phyloP scores from a whole-genome alignment of 1,140 invertebrate genomes.

The Phthorimaea operculella region DNA sequence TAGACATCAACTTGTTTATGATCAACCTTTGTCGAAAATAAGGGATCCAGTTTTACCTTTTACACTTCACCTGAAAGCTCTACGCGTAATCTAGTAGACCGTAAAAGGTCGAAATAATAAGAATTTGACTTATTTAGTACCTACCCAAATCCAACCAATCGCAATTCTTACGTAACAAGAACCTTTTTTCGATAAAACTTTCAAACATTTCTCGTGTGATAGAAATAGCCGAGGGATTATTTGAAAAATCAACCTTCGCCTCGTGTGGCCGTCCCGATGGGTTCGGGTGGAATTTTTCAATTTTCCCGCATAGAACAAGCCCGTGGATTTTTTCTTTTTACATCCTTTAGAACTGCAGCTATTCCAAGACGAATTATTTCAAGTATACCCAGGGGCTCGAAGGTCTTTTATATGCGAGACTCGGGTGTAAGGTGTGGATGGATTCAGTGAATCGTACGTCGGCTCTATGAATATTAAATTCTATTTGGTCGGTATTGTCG shows the following conservation, averaged over 20 bases:
- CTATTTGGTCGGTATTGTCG: slow-evolving; percentile 61
- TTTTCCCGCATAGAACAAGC: slow-evolving; percentile 54
- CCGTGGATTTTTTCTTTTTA: slow-evolving; percentile 46
- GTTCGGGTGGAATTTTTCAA: slow-evolving; percentile 48
- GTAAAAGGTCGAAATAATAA: too few relatives aligned
- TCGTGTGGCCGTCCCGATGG: slow-evolving; percentile 19
- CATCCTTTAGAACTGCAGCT: slow-evolving; percentile 53
- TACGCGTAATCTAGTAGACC: too few relatives aligned
- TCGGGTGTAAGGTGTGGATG: slow-evolving; percentile 60
- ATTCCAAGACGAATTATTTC: slow-evolving; percentile 59
- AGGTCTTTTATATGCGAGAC: slow-evolving; percentile 63
- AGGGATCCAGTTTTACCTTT: neutral
- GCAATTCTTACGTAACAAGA: too few relatives aligned
- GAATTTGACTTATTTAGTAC: neutral
- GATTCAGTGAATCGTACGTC: slow-evolving; percentile 65
- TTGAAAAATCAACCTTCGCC: slow-evolving; percentile 24
- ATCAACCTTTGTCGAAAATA: neutral
- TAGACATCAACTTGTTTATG: neutral
- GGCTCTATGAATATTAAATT: slow-evolving; percentile 67
- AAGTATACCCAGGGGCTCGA: slow-evolving; percentile 57
- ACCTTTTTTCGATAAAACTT: slow-evolving; percentile 8
- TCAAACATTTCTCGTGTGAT: slow-evolving; percentile 7
- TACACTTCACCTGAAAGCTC: neutral
- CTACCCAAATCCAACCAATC: neutral
- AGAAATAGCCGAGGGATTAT: slow-evolving; percentile 33